Percentiles rank a stretch among this genome's conserved stretches.
These are phyloP conservation scores for Scaptodrosophila lebanonensis DNA, from an alignment of 1,140 invertebrate genomes.

Conservation along the genomic window DNA sequence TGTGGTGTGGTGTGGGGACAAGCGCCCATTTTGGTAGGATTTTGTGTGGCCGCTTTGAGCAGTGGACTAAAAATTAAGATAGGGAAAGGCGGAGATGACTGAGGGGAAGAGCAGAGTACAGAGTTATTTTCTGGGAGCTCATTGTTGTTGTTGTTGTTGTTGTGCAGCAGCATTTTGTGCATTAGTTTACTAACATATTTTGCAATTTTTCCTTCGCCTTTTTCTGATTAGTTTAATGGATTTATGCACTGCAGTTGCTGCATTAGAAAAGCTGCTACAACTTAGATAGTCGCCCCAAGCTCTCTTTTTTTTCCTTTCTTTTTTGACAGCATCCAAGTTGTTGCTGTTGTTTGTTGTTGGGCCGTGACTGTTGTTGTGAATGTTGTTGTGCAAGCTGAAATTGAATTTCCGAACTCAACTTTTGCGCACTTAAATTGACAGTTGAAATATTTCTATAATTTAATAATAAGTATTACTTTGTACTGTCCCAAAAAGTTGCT, in stretches of 20 bases:
- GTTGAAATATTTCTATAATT: constrained; percentile 31
- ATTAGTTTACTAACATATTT: constrained; percentile 42
- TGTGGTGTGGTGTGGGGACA: too few relatives aligned
- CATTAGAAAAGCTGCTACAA: constrained; percentile 26
- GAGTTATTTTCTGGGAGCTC: neutral
- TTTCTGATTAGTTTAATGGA: constrained; percentile 52
- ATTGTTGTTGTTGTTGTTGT: neutral
- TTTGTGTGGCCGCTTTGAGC: too few relatives aligned
- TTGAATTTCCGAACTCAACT: constrained; percentile 40
- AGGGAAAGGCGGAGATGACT: too few relatives aligned
- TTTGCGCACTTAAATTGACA: constrained; percentile 38
- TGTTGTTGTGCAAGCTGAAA: constrained; percentile 23
- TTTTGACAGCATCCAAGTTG: neutral
- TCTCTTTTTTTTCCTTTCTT: neutral
- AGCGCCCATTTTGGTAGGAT: too few relatives aligned
- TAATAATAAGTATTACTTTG: constrained; percentile 31
- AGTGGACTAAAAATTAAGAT: too few relatives aligned
- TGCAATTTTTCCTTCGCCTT: constrained; percentile 21
- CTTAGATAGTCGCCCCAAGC: neutral
- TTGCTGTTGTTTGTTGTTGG: constrained; percentile 4
- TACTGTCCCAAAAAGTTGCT: too few relatives aligned
- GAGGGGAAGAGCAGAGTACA: too few relatives aligned
- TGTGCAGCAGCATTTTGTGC: constrained; percentile 1
- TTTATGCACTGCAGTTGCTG: constrained; percentile 45
- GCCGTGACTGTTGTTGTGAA: too few relatives aligned